phyloP scores from a whole-genome alignment of 2,113 vertebrate species.

The Phodopus roborovskii region DNA sequence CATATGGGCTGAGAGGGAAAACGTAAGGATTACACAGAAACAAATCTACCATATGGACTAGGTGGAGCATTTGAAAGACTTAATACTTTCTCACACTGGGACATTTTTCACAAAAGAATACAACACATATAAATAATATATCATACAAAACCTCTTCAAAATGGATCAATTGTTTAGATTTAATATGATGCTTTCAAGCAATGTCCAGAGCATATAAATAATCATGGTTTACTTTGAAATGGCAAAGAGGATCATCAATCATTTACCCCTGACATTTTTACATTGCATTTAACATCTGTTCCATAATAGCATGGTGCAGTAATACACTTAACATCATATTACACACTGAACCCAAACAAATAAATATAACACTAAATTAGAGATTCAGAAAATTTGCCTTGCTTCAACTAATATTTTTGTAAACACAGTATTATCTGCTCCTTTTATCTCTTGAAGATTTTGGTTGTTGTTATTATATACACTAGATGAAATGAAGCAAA shows the following conservation, averaged over 20 bases:
- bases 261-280: constrained; percentile 90
- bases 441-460: constrained; percentile 65
- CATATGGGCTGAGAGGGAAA: constrained; percentile 89
- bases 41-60: constrained; percentile 88
- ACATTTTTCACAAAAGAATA: constrained; percentile 84
- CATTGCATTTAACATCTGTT: constrained; percentile 89
- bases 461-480: constrained; percentile 66
- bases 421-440: constrained; percentile 61
- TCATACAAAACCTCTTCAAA: constrained; percentile 85
- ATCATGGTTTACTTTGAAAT: constrained; percentile 89
- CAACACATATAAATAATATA: constrained; percentile 88
- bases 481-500: constrained; percentile 75
- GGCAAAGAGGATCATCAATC: constrained; percentile 89
- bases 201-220: constrained; percentile 89
- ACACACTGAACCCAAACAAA: constrained; percentile 80
- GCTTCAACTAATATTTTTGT: constrained; percentile 65
- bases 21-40: constrained; percentile 85
- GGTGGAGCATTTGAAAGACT: constrained; percentile 83
- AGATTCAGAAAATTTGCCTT: constrained; percentile 75
- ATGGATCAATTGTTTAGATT: constrained; percentile 89
- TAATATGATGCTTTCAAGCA: constrained; percentile 89
- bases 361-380: constrained; percentile 81
- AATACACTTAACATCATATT: constrained; percentile 83
- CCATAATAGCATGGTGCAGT: constrained; percentile 83
- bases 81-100: constrained; percentile 82